These are phyloP conservation scores for Tragelaphus scriptus DNA, from an alignment of 2,113 vertebrate species.

Conservation along the genomic window DNA sequence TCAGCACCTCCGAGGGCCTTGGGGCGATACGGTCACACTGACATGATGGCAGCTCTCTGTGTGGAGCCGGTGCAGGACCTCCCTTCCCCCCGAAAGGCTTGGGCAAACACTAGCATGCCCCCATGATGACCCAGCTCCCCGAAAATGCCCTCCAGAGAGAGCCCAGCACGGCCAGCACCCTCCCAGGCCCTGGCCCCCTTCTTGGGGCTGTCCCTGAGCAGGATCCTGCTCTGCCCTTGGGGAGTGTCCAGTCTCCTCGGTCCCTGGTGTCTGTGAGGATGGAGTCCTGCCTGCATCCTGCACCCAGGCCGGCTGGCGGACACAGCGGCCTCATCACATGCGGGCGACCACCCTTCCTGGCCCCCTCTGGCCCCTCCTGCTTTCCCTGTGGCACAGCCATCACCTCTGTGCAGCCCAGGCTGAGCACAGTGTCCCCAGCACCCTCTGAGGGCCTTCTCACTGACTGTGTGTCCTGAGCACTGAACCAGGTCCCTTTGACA, in stretches of 20 bases:
- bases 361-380: background rate
- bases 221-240: background rate
- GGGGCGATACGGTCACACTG: too few species aligned
- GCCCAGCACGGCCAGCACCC: background rate
- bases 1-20: too few species aligned
- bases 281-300: background rate
- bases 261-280: background rate
- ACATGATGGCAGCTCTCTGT: too few species aligned
- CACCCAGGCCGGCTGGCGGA: background rate
- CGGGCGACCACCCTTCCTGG: background rate
- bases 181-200: background rate
- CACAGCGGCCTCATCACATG: fast-evolving
- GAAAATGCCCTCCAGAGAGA: fast-evolving
- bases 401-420: background rate
- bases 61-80: too few species aligned
- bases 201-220: background rate
- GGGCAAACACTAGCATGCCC: background rate
- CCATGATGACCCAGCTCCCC: background rate
- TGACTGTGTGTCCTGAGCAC: background rate
- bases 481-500: background rate
- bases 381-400: background rate
- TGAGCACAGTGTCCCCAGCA: background rate
- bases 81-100: too few species aligned
- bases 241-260: background rate
- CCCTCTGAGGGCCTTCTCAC: background rate